phyloP scores from a whole-genome alignment of 2,797 vertebrate genomes.

The Huso huso region DNA sequence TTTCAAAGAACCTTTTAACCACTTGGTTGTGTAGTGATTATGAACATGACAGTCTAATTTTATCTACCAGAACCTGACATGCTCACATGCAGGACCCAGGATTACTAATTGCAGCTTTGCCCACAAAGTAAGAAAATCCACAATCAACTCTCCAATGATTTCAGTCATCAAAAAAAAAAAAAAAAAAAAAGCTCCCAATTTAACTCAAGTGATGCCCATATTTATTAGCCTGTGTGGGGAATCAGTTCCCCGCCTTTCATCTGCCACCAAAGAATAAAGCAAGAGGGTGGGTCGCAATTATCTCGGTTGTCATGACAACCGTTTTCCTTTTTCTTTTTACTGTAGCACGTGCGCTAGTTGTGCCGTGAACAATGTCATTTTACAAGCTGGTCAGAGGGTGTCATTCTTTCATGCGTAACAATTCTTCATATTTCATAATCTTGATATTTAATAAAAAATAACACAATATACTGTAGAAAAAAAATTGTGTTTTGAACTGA shows the following conservation, averaged over 20 bases:
- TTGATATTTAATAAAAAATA: no score
- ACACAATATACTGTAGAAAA: no score
- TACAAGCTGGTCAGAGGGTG: no score
- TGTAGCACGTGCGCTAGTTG: no score
- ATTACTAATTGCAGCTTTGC: conserved; percentile 10
- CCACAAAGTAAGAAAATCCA: neutral
- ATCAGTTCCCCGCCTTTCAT: conserved; percentile 24
- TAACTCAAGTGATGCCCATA: conserved; percentile 14
- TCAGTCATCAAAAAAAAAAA: conserved; percentile 6
- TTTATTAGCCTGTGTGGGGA: conserved; percentile 10
- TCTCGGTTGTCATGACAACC: conserved; percentile 42
- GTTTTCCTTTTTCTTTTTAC: conserved; percentile 27
- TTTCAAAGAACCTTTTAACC: neutral
- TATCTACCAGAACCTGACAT: neutral
- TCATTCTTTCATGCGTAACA: no score
- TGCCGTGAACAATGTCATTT: no score
- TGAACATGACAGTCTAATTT: neutral
- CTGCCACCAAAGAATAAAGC: conserved; percentile 32
- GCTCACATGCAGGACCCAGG: neutral
- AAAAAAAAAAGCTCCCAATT: conserved; percentile 6
- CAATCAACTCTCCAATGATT: conserved; percentile 7
- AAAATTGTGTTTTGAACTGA: no score
- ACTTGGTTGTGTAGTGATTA: neutral
- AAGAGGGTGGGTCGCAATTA: conserved; percentile 26
- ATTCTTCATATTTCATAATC: no score